These are phyloP conservation scores for Leptinotarsa rubiginosa DNA, from an alignment of 2,888 invertebrate genomes.

Conservation along the genomic window DNA sequence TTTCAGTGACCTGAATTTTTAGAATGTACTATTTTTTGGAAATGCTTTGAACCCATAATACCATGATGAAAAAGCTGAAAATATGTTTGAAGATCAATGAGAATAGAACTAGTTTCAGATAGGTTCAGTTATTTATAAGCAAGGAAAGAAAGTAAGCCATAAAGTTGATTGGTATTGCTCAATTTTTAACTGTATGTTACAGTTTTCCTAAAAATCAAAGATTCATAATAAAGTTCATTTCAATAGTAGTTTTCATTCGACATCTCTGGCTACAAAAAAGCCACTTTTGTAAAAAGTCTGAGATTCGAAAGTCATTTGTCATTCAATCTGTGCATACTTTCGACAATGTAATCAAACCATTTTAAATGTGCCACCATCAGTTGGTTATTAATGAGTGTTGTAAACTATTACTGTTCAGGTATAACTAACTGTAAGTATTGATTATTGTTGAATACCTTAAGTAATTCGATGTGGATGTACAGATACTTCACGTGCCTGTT, in stretches of 20 bases:
- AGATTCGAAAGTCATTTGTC: not conserved
- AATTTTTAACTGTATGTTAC: not conserved
- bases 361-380: constrained; percentile 10
- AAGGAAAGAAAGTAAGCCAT: not conserved
- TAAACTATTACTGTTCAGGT: constrained; percentile 4
- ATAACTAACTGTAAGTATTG: not conserved
- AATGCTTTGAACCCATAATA: no score
- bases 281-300: not conserved
- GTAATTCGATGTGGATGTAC: not conserved
- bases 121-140: not conserved
- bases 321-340: not conserved
- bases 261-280: not conserved
- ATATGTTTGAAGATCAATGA: no score
- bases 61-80: no score
- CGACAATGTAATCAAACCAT: not conserved
- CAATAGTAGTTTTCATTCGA: no score
- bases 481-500: not conserved
- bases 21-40: no score
- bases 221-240: no score
- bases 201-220: not conserved
- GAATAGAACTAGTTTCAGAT: not conserved
- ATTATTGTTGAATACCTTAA: constrained; percentile 6
- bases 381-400: constrained; percentile 11
- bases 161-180: not conserved
- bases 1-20: not conserved